Percentiles rank a stretch among this genome's conserved stretches.
Evolutionary conservation across 2,888 invertebrate genomes (phyloP).

Genomic region (Tetragonula carbonaria): DNA sequence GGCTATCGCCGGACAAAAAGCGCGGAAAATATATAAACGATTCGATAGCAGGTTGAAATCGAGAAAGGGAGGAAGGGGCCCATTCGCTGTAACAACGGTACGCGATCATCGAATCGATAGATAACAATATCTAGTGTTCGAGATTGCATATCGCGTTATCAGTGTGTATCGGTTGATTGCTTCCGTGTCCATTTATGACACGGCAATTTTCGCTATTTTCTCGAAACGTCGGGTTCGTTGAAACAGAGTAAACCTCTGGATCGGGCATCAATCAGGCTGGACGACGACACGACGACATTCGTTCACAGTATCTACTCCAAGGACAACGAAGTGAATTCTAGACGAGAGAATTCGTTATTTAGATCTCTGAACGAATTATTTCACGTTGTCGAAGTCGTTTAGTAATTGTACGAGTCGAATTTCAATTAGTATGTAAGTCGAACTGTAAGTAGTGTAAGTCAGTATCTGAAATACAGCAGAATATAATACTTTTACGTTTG

Average conservation of each 20-base stretch:
- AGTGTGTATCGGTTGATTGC: slow-evolving; percentile 50
- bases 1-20: slow-evolving; percentile 45
- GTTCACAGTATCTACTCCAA: not conserved
- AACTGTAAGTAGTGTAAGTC: no score
- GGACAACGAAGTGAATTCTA: not conserved
- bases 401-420: not conserved
- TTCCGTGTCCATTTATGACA: slow-evolving; percentile 58
- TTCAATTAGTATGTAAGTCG: no score
- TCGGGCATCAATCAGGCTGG: not conserved
- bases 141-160: slow-evolving; percentile 62
- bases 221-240: slow-evolving; percentile 43
- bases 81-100: slow-evolving; percentile 10
- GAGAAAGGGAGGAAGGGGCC: no score
- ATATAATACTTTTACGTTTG: no score
- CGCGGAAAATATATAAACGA: slow-evolving; percentile 54
- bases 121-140: slow-evolving; percentile 59
- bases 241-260: slow-evolving; percentile 31
- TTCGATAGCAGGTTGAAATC: slow-evolving; percentile 37
- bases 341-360: not conserved
- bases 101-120: slow-evolving; percentile 59
- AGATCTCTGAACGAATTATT: not conserved
- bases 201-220: slow-evolving; percentile 57
- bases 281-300: slow-evolving; percentile 36
- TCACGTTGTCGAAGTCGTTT: not conserved
- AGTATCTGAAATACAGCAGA: no score